phyloP scores from a whole-genome alignment of 2,797 vertebrate species.

The Martes flavigula region DNA sequence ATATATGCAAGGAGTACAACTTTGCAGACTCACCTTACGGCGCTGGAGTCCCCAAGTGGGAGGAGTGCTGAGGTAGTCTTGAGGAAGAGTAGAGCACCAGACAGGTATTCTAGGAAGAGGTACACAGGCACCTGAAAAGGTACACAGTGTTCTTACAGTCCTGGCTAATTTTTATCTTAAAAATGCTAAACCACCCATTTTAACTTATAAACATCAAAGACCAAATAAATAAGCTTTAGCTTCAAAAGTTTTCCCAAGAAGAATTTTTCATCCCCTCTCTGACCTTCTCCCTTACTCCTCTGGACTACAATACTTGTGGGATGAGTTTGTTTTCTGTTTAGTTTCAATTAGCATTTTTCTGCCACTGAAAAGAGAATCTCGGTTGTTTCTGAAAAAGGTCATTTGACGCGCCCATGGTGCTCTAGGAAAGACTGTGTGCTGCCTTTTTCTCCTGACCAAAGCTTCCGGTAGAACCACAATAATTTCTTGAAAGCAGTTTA shows the following conservation, averaged over 20 bases:
- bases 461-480: neutral
- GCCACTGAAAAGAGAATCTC: conserved; percentile 26
- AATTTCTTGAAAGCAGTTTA: conserved; percentile 37
- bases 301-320: neutral
- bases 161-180: neutral
- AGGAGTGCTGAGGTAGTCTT: conserved; percentile 4
- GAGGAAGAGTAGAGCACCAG: neutral
- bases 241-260: neutral
- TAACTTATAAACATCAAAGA: neutral
- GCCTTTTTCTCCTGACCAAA: neutral
- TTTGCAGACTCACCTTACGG: conserved; percentile 4
- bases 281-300: neutral
- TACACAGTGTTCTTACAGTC: neutral
- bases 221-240: neutral
- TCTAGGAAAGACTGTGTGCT: conserved; percentile 7
- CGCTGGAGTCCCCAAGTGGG: neutral
- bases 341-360: conserved; percentile 41
- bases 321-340: neutral
- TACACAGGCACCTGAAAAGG: conserved; percentile 46
- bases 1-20: neutral
- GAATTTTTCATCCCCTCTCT: neutral
- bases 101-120: neutral
- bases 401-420: neutral
- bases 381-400: conserved; percentile 27
- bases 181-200: neutral